Evolutionary conservation across 1,140 invertebrate genomes (phyloP), one percentile per base, ranked within the genome.

Genomic region (Drosophila subpulchrella): DNA sequence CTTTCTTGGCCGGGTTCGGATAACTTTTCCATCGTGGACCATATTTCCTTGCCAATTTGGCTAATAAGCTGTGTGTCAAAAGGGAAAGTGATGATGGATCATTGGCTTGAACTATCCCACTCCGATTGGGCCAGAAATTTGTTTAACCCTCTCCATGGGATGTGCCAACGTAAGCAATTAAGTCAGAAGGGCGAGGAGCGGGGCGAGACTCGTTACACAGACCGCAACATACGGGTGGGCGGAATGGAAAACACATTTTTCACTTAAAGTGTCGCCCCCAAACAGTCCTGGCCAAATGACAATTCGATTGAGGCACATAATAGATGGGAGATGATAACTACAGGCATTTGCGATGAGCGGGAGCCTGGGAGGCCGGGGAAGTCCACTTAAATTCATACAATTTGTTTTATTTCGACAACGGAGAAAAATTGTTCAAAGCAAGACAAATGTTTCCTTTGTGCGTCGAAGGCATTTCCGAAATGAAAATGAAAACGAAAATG

Each of bases 321-420:
- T 66, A 80, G 74, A 80, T 55, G 65, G 50, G 17, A 61, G 79
- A 88, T 76, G 70, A 85, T 86, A 78, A 75, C 57, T 75, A 75
- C 84, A 65, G 74, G 74, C 78, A 81, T 85, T 81, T 86, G 78
- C 78, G 50, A 55, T 32, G 56, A 55, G 32, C 10, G n/a, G 36
- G 34, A 38, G 8, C 12, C 12, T 7, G 47, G 36, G 34, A 38
- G 8, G 8, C 12, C 5, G 47, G 38, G 15, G n/a, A 41, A 50
- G 59, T 51, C 70, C 62, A 82, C 78, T 88, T 81, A 72, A 78
- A 78, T 82, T 78, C 71, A 47, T 70, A 82, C 83, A 88, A 86
- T 86, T 86, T 86, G 70, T 82, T 72, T 82, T 68, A 79, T 86
- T 86, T 82, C 58, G 70, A 78, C 70, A 75, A 75, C 36, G n/a